Evolutionary conservation across 1,140 invertebrate species (phyloP).

Genomic region (Macrobrachium nipponense): DNA sequence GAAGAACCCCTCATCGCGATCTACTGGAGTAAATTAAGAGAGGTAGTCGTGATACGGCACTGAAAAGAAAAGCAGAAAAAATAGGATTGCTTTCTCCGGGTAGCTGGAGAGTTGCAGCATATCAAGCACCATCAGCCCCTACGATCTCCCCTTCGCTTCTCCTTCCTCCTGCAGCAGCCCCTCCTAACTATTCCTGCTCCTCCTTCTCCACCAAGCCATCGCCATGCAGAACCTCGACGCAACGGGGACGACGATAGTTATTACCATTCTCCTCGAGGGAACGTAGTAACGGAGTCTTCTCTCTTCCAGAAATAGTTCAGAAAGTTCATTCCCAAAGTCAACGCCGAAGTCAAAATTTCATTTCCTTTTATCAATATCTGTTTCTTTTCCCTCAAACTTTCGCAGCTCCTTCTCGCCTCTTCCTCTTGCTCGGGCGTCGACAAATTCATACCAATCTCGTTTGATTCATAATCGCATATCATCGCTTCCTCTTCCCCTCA

Average conservation of each 20-base stretch:
- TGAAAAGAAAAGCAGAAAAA: too few species aligned
- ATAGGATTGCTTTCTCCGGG: too few species aligned
- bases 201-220: neutral
- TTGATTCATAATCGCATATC: neutral
- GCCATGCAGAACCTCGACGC: slow-evolving; percentile 56
- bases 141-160: neutral
- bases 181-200: neutral
- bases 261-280: slow-evolving; percentile 55
- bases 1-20: too few species aligned
- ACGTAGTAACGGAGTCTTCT: slow-evolving; percentile 17
- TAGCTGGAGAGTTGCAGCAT: too few species aligned
- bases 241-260: slow-evolving; percentile 55
- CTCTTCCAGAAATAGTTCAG: neutral
- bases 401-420: neutral
- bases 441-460: neutral
- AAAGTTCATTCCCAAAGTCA: neutral
- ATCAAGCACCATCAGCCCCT: too few species aligned
- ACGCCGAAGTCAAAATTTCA: too few species aligned
- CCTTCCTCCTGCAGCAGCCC: neutral
- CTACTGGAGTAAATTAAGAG: too few species aligned
- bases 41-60: too few species aligned
- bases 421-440: neutral
- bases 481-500: neutral
- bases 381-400: too few species aligned
- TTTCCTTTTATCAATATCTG: too few species aligned